Conservation (phyloP, 2,113 vertebrate genomes). For the Mixornis gularis region DNA sequence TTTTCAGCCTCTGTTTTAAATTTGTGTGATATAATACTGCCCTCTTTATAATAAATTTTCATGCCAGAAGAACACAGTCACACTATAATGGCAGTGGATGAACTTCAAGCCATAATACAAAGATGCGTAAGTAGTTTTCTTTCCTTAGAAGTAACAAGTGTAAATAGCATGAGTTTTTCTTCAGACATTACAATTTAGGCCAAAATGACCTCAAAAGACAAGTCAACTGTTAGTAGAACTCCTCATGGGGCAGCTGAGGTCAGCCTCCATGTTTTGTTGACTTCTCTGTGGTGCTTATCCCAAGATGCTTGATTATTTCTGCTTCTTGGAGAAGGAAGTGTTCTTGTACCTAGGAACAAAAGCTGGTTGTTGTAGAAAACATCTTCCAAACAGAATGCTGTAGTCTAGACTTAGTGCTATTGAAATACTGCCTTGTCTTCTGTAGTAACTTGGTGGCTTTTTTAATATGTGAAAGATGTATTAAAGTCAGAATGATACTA, state of each 20-base stretch:
- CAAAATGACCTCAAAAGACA: not conserved
- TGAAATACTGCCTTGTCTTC: not conserved
- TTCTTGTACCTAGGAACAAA: not conserved
- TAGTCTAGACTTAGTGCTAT: not conserved
- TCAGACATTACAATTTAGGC: not conserved
- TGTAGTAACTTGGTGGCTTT: not conserved
- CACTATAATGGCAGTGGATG: conserved; percentile 83
- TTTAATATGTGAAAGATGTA: not conserved
- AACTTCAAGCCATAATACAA: conserved; percentile 86
- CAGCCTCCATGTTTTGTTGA: not conserved
- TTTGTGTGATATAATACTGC: not conserved
- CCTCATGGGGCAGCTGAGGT: not conserved
- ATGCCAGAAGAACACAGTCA: conserved; percentile 17
- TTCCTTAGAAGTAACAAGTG: not conserved
- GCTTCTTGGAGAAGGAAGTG: not conserved
- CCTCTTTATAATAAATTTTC: not conserved
- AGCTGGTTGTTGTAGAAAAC: not conserved
- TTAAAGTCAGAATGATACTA: not conserved
- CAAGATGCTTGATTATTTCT: not conserved
- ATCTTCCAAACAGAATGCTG: not conserved
- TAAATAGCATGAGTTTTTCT: not conserved
- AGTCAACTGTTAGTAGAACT: not conserved
- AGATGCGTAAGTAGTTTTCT: conserved; percentile 86
- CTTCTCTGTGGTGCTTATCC: not conserved
- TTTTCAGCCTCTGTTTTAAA: not conserved